Conservation (phyloP, 2,797 vertebrate genomes). For the Tapera naevia region DNA sequence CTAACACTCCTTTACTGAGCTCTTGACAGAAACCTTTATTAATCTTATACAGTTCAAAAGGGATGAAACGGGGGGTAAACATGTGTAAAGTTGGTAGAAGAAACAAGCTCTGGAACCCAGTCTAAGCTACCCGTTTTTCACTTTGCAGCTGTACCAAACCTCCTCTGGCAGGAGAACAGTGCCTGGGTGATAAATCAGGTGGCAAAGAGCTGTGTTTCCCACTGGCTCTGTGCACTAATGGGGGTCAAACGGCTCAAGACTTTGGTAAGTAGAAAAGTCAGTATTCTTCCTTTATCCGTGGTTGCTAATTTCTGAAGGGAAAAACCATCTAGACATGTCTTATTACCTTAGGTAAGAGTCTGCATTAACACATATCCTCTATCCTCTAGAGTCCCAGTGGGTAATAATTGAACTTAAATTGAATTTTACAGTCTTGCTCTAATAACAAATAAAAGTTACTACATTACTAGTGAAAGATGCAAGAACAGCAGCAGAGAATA, state of each 20-base stretch:
- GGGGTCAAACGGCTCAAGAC: background rate
- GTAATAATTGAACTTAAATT: background rate
- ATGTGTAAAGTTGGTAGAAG: background rate
- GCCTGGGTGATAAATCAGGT: background rate
- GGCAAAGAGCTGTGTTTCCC: background rate
- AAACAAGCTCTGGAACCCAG: background rate
- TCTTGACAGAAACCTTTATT: background rate
- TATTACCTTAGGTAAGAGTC: background rate
- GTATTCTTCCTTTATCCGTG: background rate
- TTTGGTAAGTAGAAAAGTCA: background rate
- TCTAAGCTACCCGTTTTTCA: background rate
- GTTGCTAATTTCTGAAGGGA: background rate
- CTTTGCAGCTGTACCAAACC: background rate
- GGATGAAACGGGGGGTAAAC: background rate
- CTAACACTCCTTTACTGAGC: background rate
- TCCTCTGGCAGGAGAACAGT: background rate
- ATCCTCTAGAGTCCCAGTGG: background rate
- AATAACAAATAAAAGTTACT: background rate
- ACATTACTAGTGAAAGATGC: background rate
- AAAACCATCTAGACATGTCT: background rate
- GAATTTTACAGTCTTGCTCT: background rate
- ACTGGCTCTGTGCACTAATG: background rate
- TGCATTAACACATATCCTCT: background rate
- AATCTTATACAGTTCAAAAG: background rate
- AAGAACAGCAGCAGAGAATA: background rate